Conservation (phyloP, 2,797 vertebrate genomes). For the Xerus rutilus region DNA sequence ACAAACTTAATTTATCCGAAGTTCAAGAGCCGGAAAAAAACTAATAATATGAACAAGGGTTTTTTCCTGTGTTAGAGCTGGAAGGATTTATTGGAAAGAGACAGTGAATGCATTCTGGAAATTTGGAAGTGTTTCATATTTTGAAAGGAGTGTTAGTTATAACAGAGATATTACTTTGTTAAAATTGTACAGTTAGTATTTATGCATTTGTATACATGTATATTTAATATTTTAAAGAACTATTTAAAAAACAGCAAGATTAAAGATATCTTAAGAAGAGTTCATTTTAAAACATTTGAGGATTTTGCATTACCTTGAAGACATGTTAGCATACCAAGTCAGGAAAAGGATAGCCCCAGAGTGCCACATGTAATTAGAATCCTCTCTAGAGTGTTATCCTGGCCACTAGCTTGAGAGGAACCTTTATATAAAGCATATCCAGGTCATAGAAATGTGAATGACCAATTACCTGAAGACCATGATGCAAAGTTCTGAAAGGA, state of each 20-base stretch:
- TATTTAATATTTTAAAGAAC: neutral
- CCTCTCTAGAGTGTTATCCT: neutral
- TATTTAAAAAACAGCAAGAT: neutral
- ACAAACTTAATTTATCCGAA: slow-evolving; percentile 11
- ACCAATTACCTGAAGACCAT: neutral
- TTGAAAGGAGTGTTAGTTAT: neutral
- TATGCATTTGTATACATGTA: neutral
- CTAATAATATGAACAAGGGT: neutral
- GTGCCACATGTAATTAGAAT: neutral
- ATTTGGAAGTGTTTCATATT: neutral
- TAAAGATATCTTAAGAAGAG: neutral
- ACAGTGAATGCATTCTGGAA: neutral
- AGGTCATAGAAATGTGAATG: neutral
- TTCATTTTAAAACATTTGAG: neutral
- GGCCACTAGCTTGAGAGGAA: neutral
- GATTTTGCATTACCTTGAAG: neutral
- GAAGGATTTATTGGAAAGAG: neutral
- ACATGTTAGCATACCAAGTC: neutral
- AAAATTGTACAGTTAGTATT: neutral
- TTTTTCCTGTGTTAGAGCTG: neutral
- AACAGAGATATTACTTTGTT: neutral
- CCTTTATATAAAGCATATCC: neutral
- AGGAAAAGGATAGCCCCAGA: neutral
- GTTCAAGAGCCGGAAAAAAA: neutral
- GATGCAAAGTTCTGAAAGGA: neutral